These are phyloP conservation scores for Phalacrocorax aristotelis DNA, from an alignment of 2,113 vertebrate species.

Conservation along the genomic window DNA sequence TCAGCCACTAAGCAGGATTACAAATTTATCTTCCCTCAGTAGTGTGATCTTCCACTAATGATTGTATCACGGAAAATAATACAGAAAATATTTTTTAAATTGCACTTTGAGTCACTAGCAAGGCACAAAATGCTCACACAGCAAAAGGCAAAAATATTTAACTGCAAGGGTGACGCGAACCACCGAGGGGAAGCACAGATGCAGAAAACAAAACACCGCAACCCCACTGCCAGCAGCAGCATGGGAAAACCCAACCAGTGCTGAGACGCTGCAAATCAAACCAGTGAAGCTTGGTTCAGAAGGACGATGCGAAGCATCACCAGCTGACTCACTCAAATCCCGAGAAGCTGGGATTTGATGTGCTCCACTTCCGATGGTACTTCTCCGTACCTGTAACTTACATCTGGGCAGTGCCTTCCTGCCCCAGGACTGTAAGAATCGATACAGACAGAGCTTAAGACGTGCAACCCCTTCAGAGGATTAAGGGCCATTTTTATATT, in stretches of 20 bases:
- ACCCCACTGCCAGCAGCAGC: neutral
- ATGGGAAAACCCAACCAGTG: rapidly evolving
- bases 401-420: neutral
- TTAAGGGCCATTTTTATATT: neutral
- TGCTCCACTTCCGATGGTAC: rapidly evolving
- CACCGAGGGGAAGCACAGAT: neutral
- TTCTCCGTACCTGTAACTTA: neutral
- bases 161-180: neutral
- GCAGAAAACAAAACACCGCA: neutral
- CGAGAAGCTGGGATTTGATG: rapidly evolving
- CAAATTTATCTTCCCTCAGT: neutral
- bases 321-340: neutral
- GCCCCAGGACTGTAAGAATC: neutral
- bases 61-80: neutral
- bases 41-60: conserved; percentile 16
- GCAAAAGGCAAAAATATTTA: neutral
- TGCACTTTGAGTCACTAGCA: neutral
- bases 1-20: conserved; percentile 43
- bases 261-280: neutral
- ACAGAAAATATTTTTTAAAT: neutral
- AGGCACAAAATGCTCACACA: rapidly evolving
- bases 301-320: neutral
- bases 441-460: rapidly evolving
- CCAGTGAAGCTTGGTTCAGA: rapidly evolving
- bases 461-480: neutral